Conservation (phyloP, 2,113 vertebrate species). For the Plotosus lineatus region DNA sequence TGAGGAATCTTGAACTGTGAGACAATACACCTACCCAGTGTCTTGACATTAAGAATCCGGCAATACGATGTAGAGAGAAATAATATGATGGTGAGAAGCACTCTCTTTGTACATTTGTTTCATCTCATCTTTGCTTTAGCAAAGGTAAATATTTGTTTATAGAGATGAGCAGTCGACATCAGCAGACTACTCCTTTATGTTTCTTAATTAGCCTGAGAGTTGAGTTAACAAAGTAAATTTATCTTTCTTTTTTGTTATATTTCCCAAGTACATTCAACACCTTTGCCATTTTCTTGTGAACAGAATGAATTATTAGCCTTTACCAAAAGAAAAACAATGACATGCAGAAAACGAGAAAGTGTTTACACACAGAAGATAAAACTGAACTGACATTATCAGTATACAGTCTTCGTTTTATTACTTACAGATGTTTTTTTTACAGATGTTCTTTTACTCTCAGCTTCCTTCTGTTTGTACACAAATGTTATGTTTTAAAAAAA, state of each 20-base stretch:
- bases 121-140: neutral
- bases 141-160: conserved; percentile 43
- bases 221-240: neutral
- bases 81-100: neutral
- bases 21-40: neutral
- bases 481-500: neutral
- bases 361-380: neutral
- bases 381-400: neutral
- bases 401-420: neutral
- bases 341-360: neutral
- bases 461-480: neutral
- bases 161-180: neutral
- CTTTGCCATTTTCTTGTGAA: neutral
- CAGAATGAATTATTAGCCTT: neutral
- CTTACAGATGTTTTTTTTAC: neutral
- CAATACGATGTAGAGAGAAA: too few relatives aligned
- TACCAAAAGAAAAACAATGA: neutral
- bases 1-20: neutral
- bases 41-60: neutral
- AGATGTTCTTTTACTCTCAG: neutral
- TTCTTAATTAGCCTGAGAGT: conserved; percentile 10
- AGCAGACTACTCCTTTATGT: neutral
- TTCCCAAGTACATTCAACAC: neutral
- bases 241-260: neutral
- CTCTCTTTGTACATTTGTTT: neutral